Percentiles rank a stretch among this genome's conserved stretches.
Conservation (phyloP, 2,113 vertebrate species). For the Mus pahari region DNA sequence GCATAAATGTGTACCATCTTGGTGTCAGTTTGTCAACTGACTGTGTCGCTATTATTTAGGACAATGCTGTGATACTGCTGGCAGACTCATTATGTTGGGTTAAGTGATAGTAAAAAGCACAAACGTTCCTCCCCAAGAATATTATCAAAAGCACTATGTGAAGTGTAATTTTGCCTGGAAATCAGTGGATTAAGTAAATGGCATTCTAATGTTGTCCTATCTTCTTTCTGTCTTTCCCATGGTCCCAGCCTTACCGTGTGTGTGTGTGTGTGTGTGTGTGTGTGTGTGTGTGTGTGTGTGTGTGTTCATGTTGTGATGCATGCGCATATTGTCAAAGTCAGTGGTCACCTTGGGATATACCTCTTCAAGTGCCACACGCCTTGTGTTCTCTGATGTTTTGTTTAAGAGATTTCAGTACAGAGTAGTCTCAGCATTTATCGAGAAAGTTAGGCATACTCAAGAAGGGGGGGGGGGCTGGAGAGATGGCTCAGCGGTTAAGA, state of each 20-base stretch:
- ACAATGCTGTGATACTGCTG: background rate
- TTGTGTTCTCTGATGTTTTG: background rate
- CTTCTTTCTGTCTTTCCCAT: slow-evolving; percentile 50
- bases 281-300: background rate
- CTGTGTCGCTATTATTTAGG: background rate
- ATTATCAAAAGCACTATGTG: slow-evolving; percentile 10
- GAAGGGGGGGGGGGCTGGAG: no score
- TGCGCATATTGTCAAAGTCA: background rate
- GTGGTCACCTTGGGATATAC: no score
- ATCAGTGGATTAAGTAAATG: slow-evolving; percentile 10
- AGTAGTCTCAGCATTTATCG: background rate
- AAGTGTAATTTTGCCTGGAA: slow-evolving; percentile 1
- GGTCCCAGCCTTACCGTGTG: no score
- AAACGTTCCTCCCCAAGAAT: slow-evolving; percentile 37
- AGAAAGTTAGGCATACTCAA: background rate
- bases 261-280: background rate
- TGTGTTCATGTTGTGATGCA: background rate
- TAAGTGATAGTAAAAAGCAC: slow-evolving; percentile 36
- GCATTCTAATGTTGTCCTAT: background rate
- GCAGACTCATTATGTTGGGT: background rate
- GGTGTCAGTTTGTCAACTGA: background rate
- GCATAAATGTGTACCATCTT: background rate
- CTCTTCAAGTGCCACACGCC: background rate
- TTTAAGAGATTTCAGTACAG: background rate
- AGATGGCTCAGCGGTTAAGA: no score